Percentiles rank a stretch among this genome's conserved stretches.
Evolutionary conservation across 2,797 vertebrate genomes (phyloP).

Genomic region (Tympanoctomys barrerae): DNA sequence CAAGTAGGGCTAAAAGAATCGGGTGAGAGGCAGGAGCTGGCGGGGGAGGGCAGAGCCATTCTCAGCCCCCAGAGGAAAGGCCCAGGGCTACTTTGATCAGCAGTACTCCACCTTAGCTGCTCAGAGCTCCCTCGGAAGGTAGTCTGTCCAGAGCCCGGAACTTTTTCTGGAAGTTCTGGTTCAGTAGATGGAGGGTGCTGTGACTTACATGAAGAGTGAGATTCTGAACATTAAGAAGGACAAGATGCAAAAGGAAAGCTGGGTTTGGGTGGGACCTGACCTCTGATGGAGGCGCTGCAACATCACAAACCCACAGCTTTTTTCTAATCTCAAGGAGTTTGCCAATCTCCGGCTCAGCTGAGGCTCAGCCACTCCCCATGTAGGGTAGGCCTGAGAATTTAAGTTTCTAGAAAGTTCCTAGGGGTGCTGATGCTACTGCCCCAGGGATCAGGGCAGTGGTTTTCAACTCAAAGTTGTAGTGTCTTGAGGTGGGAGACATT

Average conservation of each 20-base stretch:
- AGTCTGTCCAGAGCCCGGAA: background rate
- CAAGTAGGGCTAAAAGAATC: background rate
- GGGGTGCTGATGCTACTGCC: background rate
- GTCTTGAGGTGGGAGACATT: background rate
- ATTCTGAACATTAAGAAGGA: background rate
- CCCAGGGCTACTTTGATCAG: background rate
- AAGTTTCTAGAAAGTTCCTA: background rate
- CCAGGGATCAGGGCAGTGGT: background rate
- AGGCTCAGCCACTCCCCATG: background rate
- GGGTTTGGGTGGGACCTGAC: background rate
- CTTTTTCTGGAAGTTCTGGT: background rate
- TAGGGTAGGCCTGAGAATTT: background rate
- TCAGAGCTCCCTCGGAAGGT: background rate
- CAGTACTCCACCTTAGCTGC: background rate
- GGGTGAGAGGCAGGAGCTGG: background rate
- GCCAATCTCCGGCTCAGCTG: background rate
- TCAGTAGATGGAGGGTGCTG: background rate
- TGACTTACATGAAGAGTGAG: background rate
- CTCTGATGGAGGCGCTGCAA: background rate
- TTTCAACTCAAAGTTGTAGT: constrained; percentile 19
- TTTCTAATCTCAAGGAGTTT: background rate
- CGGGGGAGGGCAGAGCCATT: background rate
- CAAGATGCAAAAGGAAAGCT: background rate
- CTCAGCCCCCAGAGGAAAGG: background rate
- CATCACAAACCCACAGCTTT: background rate